These are phyloP conservation scores for Eristalis arbustorum DNA, from an alignment of 2,888 invertebrate species.

Conservation along the genomic window DNA sequence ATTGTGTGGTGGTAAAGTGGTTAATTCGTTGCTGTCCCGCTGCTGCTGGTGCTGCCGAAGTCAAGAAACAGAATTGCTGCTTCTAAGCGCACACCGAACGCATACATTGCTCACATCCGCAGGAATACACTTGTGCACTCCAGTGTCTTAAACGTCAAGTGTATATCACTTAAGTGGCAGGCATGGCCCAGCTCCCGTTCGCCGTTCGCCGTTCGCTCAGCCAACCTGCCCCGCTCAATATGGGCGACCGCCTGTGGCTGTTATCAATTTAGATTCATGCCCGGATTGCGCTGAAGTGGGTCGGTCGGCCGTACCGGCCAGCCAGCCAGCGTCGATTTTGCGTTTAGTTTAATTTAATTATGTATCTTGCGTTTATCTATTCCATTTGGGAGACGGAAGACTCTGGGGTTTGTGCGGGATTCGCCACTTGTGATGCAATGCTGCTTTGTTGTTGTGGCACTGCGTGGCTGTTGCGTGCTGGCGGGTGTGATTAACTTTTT, in stretches of 20 bases:
- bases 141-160: constrained; percentile 56
- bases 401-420: neutral
- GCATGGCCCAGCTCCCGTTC: neutral
- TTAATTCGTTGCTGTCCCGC: constrained; percentile 1
- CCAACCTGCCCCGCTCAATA: neutral
- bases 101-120: constrained; percentile 59
- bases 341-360: constrained; percentile 52
- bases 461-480: neutral
- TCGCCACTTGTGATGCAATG: constrained; percentile 23
- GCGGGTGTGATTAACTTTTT: neutral
- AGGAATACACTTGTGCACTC: constrained; percentile 5
- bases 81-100: constrained; percentile 42
- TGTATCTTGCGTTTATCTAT: constrained; percentile 14
- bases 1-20: constrained; percentile 19
- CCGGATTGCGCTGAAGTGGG: constrained; percentile 47
- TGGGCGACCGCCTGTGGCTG: constrained; percentile 8
- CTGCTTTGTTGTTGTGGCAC: neutral
- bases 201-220: neutral
- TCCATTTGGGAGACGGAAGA: neutral
- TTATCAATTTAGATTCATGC: constrained; percentile 61
- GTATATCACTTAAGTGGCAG: constrained; percentile 27
- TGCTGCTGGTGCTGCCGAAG: neutral
- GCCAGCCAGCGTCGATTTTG: constrained; percentile 33
- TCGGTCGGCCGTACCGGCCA: constrained; percentile 4
- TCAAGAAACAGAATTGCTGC: constrained; percentile 6